phyloP scores from a whole-genome alignment of 2,797 vertebrate genomes.

The Tapera naevia region DNA sequence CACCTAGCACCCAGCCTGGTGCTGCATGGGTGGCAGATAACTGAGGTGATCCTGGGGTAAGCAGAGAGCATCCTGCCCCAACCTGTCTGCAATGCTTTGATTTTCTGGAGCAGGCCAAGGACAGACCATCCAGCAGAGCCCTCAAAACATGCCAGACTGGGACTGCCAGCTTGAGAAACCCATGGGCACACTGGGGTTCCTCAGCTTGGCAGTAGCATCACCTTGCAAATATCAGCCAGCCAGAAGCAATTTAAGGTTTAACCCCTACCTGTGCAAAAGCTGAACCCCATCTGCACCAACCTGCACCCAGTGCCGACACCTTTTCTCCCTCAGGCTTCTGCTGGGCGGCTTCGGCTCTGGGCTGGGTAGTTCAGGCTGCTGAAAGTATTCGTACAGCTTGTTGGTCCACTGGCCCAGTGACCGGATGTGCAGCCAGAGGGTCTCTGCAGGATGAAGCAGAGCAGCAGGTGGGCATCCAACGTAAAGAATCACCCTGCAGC shows the following conservation, averaged over 20 bases:
- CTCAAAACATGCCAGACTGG: fast-evolving
- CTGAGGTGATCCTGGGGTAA: background rate
- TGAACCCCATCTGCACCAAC: conserved; percentile 6
- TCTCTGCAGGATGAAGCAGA: conserved; percentile 69
- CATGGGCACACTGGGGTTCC: fast-evolving
- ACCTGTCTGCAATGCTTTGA: fast-evolving
- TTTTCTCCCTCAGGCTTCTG: conserved; percentile 68
- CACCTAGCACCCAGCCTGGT: background rate
- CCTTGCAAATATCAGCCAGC: background rate
- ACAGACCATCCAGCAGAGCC: background rate
- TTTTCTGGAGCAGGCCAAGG: background rate
- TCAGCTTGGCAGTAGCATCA: background rate
- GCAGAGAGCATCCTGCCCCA: background rate
- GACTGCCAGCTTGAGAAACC: background rate
- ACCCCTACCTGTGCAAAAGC: fast-evolving
- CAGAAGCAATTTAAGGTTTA: background rate
- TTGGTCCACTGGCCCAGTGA: conserved; percentile 92
- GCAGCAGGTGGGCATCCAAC: background rate
- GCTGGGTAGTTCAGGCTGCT: conserved; percentile 24
- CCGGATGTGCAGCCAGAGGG: conserved; percentile 87
- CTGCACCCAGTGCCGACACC: conserved; percentile 45
- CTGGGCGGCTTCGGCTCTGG: conserved; percentile 57
- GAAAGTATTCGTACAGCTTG: conserved; percentile 85
- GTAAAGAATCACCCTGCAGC: background rate
- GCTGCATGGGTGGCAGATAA: fast-evolving